Evolutionary conservation across 2,888 invertebrate genomes (phyloP).

Genomic region (Neoscelio sp.): DNA sequence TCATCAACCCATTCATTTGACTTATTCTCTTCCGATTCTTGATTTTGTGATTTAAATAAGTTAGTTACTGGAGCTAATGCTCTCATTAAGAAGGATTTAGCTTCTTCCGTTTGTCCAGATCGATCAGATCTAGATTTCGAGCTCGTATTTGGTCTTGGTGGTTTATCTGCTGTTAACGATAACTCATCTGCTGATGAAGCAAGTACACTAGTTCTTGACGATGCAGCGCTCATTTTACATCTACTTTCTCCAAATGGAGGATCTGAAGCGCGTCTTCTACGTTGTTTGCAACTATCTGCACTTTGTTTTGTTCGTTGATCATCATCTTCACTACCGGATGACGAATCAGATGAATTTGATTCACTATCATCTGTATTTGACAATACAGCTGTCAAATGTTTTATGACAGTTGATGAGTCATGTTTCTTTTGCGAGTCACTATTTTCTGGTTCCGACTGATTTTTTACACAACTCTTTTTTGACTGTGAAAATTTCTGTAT

Average conservation of each 20-base stretch:
- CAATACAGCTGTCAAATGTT: conserved; percentile 11
- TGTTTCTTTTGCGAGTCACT: neutral
- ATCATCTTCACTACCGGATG: conserved; percentile 81
- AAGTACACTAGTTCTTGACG: conserved; percentile 84
- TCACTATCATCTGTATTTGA: conserved; percentile 80
- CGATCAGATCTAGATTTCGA: conserved; percentile 80
- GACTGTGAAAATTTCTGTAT: conserved; percentile 69
- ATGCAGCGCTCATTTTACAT: conserved; percentile 77
- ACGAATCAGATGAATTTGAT: conserved; percentile 72
- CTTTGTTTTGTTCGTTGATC: conserved; percentile 61
- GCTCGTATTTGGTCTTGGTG: conserved; percentile 84
- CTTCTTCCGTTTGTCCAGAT: conserved; percentile 85
- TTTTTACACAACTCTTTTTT: conserved; percentile 34
- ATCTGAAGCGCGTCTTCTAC: conserved; percentile 69
- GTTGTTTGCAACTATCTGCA: conserved; percentile 65
- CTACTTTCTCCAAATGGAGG: conserved; percentile 72
- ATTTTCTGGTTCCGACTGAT: conserved; percentile 20
- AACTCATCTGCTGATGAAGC: conserved; percentile 85
- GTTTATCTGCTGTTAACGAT: conserved; percentile 84
- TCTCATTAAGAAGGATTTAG: conserved; percentile 89
- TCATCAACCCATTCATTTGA: conserved; percentile 70
- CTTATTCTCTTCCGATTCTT: conserved; percentile 84
- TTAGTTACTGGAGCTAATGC: conserved; percentile 91
- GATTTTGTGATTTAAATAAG: conserved; percentile 87
- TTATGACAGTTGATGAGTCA: conserved; percentile 23